Evolutionary conservation across 2,888 invertebrate genomes (phyloP), one percentile per base, ranked within the genome.

Genomic region (Saturnia japonica): DNA sequence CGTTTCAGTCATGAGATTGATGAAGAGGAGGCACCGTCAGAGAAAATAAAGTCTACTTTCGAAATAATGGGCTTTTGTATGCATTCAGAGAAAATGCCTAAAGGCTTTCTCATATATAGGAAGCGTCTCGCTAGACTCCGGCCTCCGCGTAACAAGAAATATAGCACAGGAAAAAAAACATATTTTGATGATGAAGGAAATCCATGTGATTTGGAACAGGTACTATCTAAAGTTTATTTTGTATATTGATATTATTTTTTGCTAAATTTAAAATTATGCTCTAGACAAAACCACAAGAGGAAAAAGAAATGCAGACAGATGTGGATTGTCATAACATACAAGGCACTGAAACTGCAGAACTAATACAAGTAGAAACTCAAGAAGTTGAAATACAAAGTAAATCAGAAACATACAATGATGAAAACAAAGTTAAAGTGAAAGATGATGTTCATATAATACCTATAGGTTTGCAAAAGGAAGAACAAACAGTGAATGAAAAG

Each of bases 161-260:
- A 83, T 62, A 80, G 78, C 1, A 75, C 70, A 0, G 88, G 95
- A 11, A 95, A 91, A 78, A 96, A 96, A 81, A 95, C 94, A 16
- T 95, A 95, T 77, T 96, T 96, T 77, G 96, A 96, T 81, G 96
- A 96, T 67, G 96, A 96, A 76, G 96, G 96, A 0, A 95, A 95
- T 75, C 89, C 95, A 3, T 89, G 86, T 71, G 84, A 87, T 68
- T 81, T 89, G 75, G 85, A 88, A 62, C 85, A 87, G 85, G 91
- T 91, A 78, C 6, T 45, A 43, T 67, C 25, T 45, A 2, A 67
- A 9, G 22, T 67, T 67, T 6, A 19, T 22, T 42, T 67, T 42
- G 42, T 34, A n/a, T 19, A 67, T 25, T 57, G 9, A 57, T 57
- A 8, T 57, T 6, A 57, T 1, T 57, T 22, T 19, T 67, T 19